phyloP scores from a whole-genome alignment of 2,113 vertebrate species.

The Brachypodius melanocephalos region DNA sequence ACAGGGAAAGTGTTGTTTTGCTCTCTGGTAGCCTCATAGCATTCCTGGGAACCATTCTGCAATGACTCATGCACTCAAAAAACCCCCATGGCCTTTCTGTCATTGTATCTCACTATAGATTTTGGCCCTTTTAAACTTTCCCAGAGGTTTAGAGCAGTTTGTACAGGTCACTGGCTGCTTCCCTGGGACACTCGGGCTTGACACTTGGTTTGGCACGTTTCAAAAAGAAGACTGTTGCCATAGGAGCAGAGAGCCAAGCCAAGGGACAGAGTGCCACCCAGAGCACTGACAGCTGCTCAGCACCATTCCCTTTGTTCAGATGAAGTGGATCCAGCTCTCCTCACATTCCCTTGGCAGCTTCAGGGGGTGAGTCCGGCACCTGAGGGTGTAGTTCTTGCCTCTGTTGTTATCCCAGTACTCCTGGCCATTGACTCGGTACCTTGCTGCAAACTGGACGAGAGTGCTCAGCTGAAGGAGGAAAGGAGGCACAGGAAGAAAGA shows the following conservation, averaged over 20 bases:
- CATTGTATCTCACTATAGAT: neutral
- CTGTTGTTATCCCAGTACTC: constrained; percentile 92
- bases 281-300: neutral
- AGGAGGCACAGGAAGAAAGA: constrained; percentile 85
- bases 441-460: constrained; percentile 84
- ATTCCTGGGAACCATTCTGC: neutral
- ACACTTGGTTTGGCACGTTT: neutral
- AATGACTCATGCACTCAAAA: neutral
- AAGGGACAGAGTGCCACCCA: neutral
- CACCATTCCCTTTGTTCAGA: constrained; percentile 58
- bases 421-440: constrained; percentile 76
- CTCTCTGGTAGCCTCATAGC: neutral
- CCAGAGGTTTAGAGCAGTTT: neutral
- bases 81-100: neutral
- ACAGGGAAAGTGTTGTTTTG: neutral
- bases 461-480: constrained; percentile 84
- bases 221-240: neutral
- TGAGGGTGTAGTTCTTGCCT: constrained; percentile 85
- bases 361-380: constrained; percentile 82
- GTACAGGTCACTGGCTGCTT: neutral
- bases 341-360: constrained; percentile 88
- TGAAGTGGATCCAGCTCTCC: constrained; percentile 92
- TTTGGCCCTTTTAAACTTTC: constrained; percentile 4
- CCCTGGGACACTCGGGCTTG: neutral
- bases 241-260: neutral